These are phyloP conservation scores for Synergus umbraculus DNA, from an alignment of 2,888 invertebrate species.

Conservation along the genomic window DNA sequence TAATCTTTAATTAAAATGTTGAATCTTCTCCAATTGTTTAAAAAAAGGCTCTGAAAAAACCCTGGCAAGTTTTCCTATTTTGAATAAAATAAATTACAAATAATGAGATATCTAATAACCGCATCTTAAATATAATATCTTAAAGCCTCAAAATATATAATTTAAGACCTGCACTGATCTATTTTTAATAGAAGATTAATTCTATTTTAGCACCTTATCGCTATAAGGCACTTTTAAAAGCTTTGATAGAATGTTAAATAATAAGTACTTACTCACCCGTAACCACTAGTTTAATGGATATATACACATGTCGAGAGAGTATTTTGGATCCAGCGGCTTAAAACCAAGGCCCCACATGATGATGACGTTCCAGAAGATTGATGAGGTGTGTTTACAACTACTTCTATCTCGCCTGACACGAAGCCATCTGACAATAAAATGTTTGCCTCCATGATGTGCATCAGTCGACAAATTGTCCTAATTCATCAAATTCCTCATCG, in stretches of 20 bases:
- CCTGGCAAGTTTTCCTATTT: no score
- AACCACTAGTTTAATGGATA: conserved; percentile 64
- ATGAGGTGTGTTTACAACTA: conserved; percentile 73
- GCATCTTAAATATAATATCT: neutral
- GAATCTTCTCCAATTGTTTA: no score
- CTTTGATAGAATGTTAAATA: conserved; percentile 20
- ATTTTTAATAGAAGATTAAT: neutral
- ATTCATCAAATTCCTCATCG: conserved; percentile 49
- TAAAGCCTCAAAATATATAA: neutral
- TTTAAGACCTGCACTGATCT: neutral
- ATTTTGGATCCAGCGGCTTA: conserved; percentile 67
- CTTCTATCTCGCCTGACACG: conserved; percentile 44
- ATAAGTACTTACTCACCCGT: conserved; percentile 39
- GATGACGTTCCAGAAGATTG: conserved; percentile 72
- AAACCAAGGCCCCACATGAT: conserved; percentile 57
- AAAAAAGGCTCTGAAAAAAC: no score
- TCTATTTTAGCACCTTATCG: neutral
- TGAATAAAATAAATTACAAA: no score
- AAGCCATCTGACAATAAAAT: neutral
- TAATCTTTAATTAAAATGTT: no score
- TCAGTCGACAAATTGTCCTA: conserved; percentile 60
- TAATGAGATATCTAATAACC: no score
- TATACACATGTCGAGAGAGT: conserved; percentile 68
- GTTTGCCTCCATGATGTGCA: neutral
- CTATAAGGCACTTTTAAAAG: neutral